Conservation (phyloP, 2,797 vertebrate genomes). For the Sebastes nivosus region DNA sequence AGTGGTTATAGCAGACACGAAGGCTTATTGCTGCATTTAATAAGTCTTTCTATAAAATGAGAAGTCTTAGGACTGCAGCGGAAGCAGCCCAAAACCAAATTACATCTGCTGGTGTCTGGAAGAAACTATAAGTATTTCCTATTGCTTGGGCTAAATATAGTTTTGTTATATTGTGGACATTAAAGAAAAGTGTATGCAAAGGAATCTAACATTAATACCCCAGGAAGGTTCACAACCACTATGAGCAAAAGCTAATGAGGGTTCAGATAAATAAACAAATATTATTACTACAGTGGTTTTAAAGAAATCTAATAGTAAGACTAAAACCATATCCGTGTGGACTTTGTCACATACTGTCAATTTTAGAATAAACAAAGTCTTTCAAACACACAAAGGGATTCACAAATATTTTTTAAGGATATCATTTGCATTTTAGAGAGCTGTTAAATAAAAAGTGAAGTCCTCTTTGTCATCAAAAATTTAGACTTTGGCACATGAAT, state of each 20-base stretch:
- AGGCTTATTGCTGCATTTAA: neutral
- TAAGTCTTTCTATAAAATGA: neutral
- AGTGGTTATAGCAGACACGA: neutral
- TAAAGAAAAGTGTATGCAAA: neutral
- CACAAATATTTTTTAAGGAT: neutral
- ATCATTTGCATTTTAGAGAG: neutral
- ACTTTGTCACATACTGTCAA: neutral
- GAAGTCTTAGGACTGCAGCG: neutral
- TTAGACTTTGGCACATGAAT: too few species aligned
- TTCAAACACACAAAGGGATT: neutral
- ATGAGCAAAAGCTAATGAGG: neutral
- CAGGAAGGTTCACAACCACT: neutral
- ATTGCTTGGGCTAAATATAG: neutral
- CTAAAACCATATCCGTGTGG: neutral
- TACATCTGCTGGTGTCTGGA: neutral
- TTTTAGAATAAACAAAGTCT: too few species aligned
- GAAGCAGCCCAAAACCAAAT: neutral
- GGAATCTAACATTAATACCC: neutral
- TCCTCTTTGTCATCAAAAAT: too few species aligned
- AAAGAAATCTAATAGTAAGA: neutral
- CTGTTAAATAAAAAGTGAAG: neutral
- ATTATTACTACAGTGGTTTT: neutral
- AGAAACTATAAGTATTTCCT: neutral
- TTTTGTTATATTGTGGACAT: neutral
- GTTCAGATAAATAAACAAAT: neutral